These are phyloP conservation scores for Hyalella azteca DNA, from an alignment of 2,888 invertebrate genomes.

Conservation along the genomic window DNA sequence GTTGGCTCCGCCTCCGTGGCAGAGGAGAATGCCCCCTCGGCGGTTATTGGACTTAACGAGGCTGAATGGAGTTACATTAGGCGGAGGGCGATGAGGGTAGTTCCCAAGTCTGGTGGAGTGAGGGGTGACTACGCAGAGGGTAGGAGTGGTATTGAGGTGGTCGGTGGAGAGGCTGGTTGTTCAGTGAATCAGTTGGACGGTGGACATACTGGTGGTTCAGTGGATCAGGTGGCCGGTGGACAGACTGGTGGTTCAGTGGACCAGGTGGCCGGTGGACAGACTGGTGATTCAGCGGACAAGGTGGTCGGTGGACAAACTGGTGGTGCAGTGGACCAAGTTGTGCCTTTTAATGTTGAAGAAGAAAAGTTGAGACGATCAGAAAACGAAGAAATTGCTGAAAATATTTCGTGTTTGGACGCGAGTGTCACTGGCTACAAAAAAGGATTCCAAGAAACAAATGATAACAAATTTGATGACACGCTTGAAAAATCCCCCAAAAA, in stretches of 20 bases:
- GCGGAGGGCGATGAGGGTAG: not conserved
- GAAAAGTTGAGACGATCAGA: not conserved
- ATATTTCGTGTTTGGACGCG: not conserved
- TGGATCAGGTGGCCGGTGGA: not conserved
- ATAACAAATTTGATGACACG: too few species aligned
- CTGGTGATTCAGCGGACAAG: not conserved
- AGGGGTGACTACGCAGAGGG: not conserved
- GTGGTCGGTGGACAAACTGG: not conserved
- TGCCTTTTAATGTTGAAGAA: not conserved
- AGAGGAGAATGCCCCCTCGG: too few species aligned
- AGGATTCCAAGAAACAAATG: too few species aligned
- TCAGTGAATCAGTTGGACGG: too few species aligned
- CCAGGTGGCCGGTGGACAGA: not conserved
- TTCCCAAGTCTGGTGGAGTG: not conserved
- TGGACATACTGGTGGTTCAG: not conserved
- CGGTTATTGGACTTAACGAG: not conserved
- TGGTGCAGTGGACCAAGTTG: not conserved
- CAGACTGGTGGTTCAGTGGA: not conserved
- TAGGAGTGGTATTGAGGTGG: not conserved
- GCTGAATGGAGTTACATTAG: constrained; percentile 16
- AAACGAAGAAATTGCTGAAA: not conserved
- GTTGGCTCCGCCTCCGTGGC: too few species aligned
- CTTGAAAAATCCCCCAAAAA: too few species aligned
- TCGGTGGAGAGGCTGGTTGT: not conserved
- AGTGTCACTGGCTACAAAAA: too few species aligned